Evolutionary conservation across 2,113 vertebrate species (phyloP), one percentile per base, ranked within the genome.

Genomic region (Thamnaconus septentrionalis): DNA sequence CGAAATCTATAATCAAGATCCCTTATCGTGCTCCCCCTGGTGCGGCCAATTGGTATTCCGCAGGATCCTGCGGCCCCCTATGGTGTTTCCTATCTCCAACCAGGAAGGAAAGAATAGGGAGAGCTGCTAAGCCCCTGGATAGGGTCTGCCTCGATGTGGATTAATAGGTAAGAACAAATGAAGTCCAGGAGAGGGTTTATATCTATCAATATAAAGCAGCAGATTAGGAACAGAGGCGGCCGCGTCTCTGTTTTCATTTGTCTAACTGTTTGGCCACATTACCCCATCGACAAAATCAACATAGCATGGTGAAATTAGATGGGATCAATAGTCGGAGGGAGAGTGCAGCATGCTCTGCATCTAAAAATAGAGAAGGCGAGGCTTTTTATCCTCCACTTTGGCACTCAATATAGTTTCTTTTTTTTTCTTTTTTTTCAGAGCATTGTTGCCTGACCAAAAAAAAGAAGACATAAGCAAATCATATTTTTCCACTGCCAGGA

Each of bases 1-100:
- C 61, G 66, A 93, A 91, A 91, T 91, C 89, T 92, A 92, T 91
- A 91, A 92, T 92, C 86, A 82, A 88, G 90, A 91, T 91, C 85
- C 88, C 79, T 83, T 75, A 82, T 82, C 86, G 77, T 68, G 71
- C 85, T 82, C 85, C 89, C 89, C 85, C 88, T 5, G 77, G 82
- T 88, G 90, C 83, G 87, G 81, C 87, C 91, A 90, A 90, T 93
- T 92, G 90, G 90, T 93, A 93, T 92, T 92, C 91, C 72, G 79
- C 82, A 79, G 88, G 78, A 89, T 91, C 85, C 69, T 75, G 73
- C 39, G 87, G 77, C 87, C 89, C 89, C 91, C 89, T 88, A 85
- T 85, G 85, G 91, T 65, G 86, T 87, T 88, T 81, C 88, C 87
- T 89, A 91, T 91, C 89, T 91, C 80, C 89, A 85, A 83, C 87